phyloP scores from a whole-genome alignment of 2,113 vertebrate genomes.

The Oryzias woworae region DNA sequence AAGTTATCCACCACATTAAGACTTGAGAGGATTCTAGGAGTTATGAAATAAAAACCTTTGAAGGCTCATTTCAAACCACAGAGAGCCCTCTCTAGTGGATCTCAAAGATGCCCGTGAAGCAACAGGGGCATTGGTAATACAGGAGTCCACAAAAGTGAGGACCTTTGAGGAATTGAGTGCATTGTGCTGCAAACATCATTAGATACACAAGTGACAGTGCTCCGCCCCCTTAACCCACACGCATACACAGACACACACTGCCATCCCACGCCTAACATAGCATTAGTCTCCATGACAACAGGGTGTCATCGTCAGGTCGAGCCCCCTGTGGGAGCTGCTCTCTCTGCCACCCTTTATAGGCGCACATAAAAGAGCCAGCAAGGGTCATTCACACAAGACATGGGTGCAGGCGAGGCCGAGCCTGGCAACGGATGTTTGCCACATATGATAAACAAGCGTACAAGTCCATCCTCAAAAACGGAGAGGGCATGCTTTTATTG shows the following conservation, averaged over 20 bases:
- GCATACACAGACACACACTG: conserved; percentile 23
- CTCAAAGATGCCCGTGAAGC: conserved; percentile 8
- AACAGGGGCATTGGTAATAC: conserved; percentile 21
- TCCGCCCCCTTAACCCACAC: conserved; percentile 17
- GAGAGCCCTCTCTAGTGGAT: neutral
- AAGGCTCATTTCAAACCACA: neutral
- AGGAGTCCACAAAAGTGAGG: conserved; percentile 38
- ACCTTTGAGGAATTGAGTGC: conserved; percentile 45
- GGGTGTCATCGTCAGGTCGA: conserved; percentile 79
- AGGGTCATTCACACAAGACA: conserved; percentile 72
- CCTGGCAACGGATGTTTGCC: conserved; percentile 76
- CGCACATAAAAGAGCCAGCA: conserved; percentile 63
- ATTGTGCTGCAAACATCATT: conserved; percentile 68
- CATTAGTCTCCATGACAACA: conserved; percentile 78
- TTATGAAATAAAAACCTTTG: neutral
- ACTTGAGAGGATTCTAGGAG: neutral
- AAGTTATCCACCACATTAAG: too few relatives aligned
- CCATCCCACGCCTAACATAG: conserved; percentile 62
- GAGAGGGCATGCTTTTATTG: conserved; percentile 60
- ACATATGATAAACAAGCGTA: conserved; percentile 68
- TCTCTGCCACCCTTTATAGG: conserved; percentile 70
- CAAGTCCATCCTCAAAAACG: conserved; percentile 52
- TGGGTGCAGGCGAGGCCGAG: conserved; percentile 51
- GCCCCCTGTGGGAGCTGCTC: conserved; percentile 70
- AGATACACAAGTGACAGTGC: conserved; percentile 60